These are phyloP conservation scores for Drosophila arawakana DNA, from an alignment of 1,140 invertebrate genomes.

Conservation along the genomic window DNA sequence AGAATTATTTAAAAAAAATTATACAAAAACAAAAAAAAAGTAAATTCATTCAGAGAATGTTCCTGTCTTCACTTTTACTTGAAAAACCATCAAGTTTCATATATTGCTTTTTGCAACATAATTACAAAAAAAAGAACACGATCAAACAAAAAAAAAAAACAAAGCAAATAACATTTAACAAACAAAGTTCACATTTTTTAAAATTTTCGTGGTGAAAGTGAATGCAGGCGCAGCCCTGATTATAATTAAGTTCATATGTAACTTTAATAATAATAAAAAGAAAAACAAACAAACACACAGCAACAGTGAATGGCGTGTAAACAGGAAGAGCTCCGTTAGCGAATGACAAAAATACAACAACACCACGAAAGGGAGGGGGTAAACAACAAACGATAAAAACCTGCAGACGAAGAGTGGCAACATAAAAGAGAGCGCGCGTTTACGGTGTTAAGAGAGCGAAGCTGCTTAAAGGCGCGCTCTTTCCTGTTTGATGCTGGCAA, in stretches of 20 bases:
- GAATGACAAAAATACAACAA: constrained; percentile 12
- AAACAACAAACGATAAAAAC: constrained; percentile 23
- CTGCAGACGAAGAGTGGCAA: constrained; percentile 39
- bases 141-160: constrained; percentile 4
- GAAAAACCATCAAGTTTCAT: constrained; percentile 46
- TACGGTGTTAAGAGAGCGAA: constrained; percentile 16
- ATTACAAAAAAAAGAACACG: constrained; percentile 25
- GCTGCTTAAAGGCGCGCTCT: background rate
- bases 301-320: constrained; percentile 48
- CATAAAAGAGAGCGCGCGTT: constrained; percentile 2
- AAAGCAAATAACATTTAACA: constrained; percentile 9
- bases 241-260: constrained; percentile 82
- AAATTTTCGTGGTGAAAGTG: constrained; percentile 38
- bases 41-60: constrained; percentile 39
- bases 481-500: constrained; percentile 32
- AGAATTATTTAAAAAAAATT: constrained; percentile 69
- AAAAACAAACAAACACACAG: constrained; percentile 52
- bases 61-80: constrained; percentile 40
- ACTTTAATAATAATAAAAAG: constrained; percentile 81
- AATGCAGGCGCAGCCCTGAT: constrained; percentile 46
- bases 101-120: constrained; percentile 31
- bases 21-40: constrained; percentile 35
- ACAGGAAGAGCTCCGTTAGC: constrained; percentile 37
- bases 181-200: constrained; percentile 35
- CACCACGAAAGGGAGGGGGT: background rate